phyloP scores from a whole-genome alignment of 2,888 invertebrate genomes.

The Dryobotodes eremita region DNA sequence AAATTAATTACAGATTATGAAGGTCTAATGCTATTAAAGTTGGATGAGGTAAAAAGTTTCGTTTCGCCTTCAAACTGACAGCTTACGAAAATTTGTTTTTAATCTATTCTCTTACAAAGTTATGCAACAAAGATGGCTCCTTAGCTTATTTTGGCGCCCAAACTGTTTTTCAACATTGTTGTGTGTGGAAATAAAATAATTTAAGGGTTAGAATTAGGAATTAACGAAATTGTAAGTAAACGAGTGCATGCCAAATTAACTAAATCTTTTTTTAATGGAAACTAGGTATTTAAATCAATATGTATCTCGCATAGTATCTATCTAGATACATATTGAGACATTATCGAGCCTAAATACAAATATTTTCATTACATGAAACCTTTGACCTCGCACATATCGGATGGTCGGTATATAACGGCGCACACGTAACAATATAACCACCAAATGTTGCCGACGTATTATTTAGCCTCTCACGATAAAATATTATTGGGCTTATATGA shows the following conservation, averaged over 20 bases:
- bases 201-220: not conserved
- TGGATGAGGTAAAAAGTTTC: slow-evolving; percentile 61
- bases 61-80: slow-evolving; percentile 52
- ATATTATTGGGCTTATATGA: slow-evolving; percentile 62
- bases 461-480: slow-evolving; percentile 59
- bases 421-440: slow-evolving; percentile 53
- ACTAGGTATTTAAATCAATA: not conserved
- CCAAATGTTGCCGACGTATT: slow-evolving; percentile 60
- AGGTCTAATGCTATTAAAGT: slow-evolving; percentile 65
- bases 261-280: not conserved
- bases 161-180: slow-evolving; percentile 2
- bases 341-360: slow-evolving; percentile 15
- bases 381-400: slow-evolving; percentile 27
- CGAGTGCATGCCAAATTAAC: too few species aligned
- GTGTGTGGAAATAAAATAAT: not conserved
- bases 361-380: slow-evolving; percentile 9
- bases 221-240: not conserved
- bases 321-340: slow-evolving; percentile 14
- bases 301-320: not conserved
- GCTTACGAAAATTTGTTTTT: slow-evolving; percentile 59
- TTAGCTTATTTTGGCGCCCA: slow-evolving; percentile 15
- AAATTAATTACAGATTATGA: slow-evolving; percentile 69
- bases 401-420: slow-evolving; percentile 38
- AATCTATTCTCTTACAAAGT: slow-evolving; percentile 43
- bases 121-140: slow-evolving; percentile 34